Percentiles rank a stretch among this genome's conserved stretches.
These are phyloP conservation scores for Papilio polyxenes DNA, from an alignment of 1,140 invertebrate genomes.

Conservation along the genomic window DNA sequence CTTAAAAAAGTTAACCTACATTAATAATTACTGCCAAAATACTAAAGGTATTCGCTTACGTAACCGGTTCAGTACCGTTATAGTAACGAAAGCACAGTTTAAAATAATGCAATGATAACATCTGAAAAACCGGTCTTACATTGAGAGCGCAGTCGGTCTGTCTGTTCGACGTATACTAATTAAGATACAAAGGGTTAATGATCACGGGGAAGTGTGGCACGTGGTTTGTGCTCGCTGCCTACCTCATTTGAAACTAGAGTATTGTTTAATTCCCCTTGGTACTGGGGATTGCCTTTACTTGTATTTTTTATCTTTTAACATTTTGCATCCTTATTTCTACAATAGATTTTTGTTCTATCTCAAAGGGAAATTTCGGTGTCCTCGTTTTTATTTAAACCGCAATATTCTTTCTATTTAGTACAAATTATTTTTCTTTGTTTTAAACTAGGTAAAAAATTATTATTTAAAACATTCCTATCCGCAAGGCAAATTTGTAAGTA, in stretches of 20 bases:
- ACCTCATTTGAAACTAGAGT: slow-evolving; percentile 13
- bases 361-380: background rate
- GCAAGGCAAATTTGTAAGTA: too few relatives aligned
- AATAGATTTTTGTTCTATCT: background rate
- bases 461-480: too few relatives aligned
- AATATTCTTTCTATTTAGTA: background rate
- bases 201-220: slow-evolving; percentile 20
- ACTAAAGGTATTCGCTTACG: slow-evolving; percentile 8
- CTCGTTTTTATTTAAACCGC: background rate
- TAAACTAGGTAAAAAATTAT: background rate
- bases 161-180: slow-evolving; percentile 23
- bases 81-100: slow-evolving; percentile 23
- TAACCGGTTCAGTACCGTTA: slow-evolving; percentile 32
- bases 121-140: slow-evolving; percentile 19
- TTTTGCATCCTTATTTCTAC: background rate
- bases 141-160: background rate
- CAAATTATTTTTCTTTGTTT: background rate
- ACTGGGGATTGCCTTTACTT: background rate
- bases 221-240: background rate
- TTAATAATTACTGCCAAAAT: slow-evolving; percentile 27
- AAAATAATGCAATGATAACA: slow-evolving; percentile 34
- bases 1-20: background rate
- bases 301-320: background rate
- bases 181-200: slow-evolving; percentile 31
- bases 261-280: slow-evolving; percentile 31